A percentile compares a stretch with the other conserved stretches of the same genome.
phyloP scores from a whole-genome alignment of 2,113 vertebrate species.

The Percina caprodes region DNA sequence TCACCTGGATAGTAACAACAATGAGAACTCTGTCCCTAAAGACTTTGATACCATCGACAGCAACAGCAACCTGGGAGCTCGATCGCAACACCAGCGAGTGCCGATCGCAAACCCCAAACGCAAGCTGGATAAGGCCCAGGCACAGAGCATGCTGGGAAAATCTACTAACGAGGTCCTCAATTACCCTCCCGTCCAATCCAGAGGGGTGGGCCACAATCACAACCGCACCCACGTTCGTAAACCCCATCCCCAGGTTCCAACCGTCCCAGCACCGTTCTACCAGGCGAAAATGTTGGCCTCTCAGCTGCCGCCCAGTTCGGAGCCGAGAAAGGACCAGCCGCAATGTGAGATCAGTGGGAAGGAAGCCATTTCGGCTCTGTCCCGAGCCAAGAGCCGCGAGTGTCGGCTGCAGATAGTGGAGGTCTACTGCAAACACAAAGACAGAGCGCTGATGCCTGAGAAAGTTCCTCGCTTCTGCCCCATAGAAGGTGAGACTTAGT shows the following conservation, averaged over 20 bases:
- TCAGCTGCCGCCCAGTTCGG: conserved; percentile 39
- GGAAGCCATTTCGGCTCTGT: conserved; percentile 92
- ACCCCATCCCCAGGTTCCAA: conserved; percentile 34
- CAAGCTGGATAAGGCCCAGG: conserved; percentile 79
- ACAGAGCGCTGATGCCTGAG: conserved; percentile 89
- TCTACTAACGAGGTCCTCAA: conserved; percentile 81
- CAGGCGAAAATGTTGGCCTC: conserved; percentile 51
- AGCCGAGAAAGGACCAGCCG: conserved; percentile 78
- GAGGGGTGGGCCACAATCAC: conserved; percentile 15
- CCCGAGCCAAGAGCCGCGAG: conserved; percentile 87
- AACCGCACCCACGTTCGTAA: conserved; percentile 50
- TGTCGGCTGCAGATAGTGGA: conserved; percentile 91
- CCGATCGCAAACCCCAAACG: conserved; percentile 76
- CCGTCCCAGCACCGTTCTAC: conserved; percentile 17
- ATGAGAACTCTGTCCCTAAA: conserved; percentile 94
- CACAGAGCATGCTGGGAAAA: conserved; percentile 77
- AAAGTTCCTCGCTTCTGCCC: conserved; percentile 89
- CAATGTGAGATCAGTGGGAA: conserved; percentile 92
- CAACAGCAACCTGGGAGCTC: conserved; percentile 91
- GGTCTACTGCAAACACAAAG: conserved; percentile 90
- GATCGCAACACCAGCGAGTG: conserved; percentile 82
- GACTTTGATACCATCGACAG: conserved; percentile 93
- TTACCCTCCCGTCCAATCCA: conserved; percentile 19
- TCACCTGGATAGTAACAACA: conserved; percentile 92
- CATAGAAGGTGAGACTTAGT: conserved; percentile 85